Evolutionary conservation across 2,797 vertebrate species (phyloP).

Genomic region (Alosa sapidissima): DNA sequence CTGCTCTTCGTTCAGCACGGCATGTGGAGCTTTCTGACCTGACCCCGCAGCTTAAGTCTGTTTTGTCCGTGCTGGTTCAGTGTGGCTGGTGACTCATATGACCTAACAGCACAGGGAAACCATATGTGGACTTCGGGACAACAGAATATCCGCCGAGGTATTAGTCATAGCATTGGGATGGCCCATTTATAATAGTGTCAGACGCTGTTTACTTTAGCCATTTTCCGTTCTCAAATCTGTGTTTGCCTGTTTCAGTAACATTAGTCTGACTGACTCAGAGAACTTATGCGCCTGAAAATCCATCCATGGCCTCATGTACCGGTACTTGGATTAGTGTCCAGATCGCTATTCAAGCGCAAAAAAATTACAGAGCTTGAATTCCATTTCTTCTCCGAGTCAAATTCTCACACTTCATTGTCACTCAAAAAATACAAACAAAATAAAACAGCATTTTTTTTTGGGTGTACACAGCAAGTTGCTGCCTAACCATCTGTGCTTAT

Average conservation of each 20-base stretch:
- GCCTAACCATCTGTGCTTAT: neutral
- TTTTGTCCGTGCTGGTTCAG: conserved; percentile 13
- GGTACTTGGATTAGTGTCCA: neutral
- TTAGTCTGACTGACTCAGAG: neutral
- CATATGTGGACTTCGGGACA: conserved; percentile 23
- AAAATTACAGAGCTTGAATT: neutral
- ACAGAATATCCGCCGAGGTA: neutral
- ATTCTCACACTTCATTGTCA: neutral
- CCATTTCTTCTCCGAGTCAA: neutral
- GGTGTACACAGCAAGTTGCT: neutral
- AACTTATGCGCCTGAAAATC: neutral
- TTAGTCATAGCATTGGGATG: conserved; percentile 20
- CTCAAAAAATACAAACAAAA: neutral
- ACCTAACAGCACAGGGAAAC: neutral
- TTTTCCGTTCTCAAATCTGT: neutral
- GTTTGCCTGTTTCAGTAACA: neutral
- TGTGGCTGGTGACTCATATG: conserved; percentile 13
- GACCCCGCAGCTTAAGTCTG: conserved; percentile 2
- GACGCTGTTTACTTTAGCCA: conserved; percentile 4
- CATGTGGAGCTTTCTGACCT: neutral
- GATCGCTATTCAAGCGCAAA: neutral
- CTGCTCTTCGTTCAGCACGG: neutral
- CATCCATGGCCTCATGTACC: neutral
- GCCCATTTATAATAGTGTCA: conserved; percentile 20
- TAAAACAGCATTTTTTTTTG: neutral